phyloP scores from a whole-genome alignment of 2,888 invertebrate species.

The Chloroclysta siterata region DNA sequence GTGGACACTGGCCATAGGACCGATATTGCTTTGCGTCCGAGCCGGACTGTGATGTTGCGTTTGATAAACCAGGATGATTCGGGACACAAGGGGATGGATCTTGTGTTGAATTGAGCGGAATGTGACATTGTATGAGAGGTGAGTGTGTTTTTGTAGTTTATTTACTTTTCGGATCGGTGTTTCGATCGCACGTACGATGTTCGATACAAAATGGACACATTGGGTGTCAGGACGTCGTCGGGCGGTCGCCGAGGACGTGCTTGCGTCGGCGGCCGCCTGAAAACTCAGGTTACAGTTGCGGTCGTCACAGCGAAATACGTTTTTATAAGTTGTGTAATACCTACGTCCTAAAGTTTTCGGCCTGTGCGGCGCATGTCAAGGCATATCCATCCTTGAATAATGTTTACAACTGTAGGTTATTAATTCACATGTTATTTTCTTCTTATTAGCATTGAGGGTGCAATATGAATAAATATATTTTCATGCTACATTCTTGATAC shows the following conservation, averaged over 20 bases:
- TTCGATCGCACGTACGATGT: constrained; percentile 62
- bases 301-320: constrained; percentile 46
- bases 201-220: constrained; percentile 75
- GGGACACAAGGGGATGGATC: constrained; percentile 77
- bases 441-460: constrained; percentile 43
- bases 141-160: constrained; percentile 74
- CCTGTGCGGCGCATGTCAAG: constrained; percentile 31
- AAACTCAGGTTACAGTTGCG: constrained; percentile 49
- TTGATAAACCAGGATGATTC: constrained; percentile 80
- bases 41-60: constrained; percentile 80
- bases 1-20: constrained; percentile 82
- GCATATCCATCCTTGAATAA: constrained; percentile 32
- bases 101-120: constrained; percentile 83
- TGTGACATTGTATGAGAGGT: constrained; percentile 85
- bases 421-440: constrained; percentile 40
- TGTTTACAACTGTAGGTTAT: constrained; percentile 43
- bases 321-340: constrained; percentile 72
- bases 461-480: constrained; percentile 33
- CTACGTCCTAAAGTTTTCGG: constrained; percentile 33
- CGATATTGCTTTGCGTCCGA: constrained; percentile 82
- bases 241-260: constrained; percentile 60
- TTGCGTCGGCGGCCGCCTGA: constrained; percentile 52
- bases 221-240: constrained; percentile 67
- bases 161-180: constrained; percentile 73
- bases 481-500: constrained; percentile 32